Evolutionary conservation across 2,797 vertebrate genomes (phyloP), one percentile per base, ranked within the genome.

Genomic region (Sebastes hubbsi): DNA sequence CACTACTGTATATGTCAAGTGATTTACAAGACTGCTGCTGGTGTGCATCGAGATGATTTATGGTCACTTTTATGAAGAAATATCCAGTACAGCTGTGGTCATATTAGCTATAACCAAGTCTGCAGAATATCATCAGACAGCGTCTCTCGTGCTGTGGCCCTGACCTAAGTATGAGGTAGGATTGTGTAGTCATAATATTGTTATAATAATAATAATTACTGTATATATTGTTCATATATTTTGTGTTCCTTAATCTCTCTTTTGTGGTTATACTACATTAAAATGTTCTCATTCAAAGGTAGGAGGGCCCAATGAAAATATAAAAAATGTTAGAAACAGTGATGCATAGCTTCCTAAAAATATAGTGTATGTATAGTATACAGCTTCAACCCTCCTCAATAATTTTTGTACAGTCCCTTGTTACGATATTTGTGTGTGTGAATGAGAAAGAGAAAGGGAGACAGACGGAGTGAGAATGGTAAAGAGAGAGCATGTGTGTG

Each of bases 321-420:
- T 12, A 2, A 8, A 64, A 20, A 38, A 54, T 62, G 8, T 78
- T 20, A 20, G 10, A 6, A 46, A 10, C 12, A 72, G 25, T 61
- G 27, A 60, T 60, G 5, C 13, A 3, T 62, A 27, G 36, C 65
- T 73, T 55, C n/a, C 16, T 56, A 25, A 24, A 42, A 20, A 22
- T 6, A 8, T 38, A 38, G 2, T 38, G 6, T 38, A 38, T 38
- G 13, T 38, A 38, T 38, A 38, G 36, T 38, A 59, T 27, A 29
- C 27, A 24, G n/a, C 24, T 78, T 38, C 20, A 29, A 46, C 25
- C 29, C 7, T 69, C 6, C 52, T 16, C 10, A 49, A 29, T 68
- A 16, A 76, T 64, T 64, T 60, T 56, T 85, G 72, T 77, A 77
- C 69, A 83, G 80, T 70, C 80, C 75, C 70, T 73, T 78, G n/a